Evolutionary conservation across 2,113 vertebrate genomes (phyloP), one percentile per base, ranked within the genome.

Genomic region (Lontra canadensis): DNA sequence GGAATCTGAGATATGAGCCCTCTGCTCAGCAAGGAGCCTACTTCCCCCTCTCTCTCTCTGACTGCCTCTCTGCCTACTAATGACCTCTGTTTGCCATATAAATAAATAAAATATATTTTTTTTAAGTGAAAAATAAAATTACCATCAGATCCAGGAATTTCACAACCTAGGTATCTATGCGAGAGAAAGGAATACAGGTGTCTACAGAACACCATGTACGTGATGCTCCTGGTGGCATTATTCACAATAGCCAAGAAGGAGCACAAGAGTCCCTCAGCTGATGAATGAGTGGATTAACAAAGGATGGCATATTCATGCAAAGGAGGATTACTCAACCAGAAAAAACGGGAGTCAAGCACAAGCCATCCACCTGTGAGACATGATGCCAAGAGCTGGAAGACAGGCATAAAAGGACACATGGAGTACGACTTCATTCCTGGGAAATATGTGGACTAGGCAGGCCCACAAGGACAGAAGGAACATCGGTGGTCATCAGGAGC

Each of bases 61-160:
- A 17, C 52, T 18, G 52, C 52, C 3, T 55, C 17, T 55, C 52
- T 55, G 52, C 52, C 52, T 55, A 55, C 17, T 55, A 18, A 55
- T 18, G 52, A 55, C 17, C 52, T 55, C 52, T 55, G 52, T 55
- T 17, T 55, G 52, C 52, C 52, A 55, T 18, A 55, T 55, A 55
- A 55, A 55, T 55, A 55, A 55, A 55, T 55, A 55, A 55, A 18
- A 18, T 55, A 52, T 52, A 52, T 52, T 5, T 55, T 18, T 55
- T 55, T 6, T 25, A 39, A 34, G 47, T 25, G 13, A 18, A 15
- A 47, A 7, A 0, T 3, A 3, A 42, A 21, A 34, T 18, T 13
- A 10, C 10, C 13, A 0, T 9, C 0, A 6, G 63, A 29, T 44
- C 36, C 36, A 25, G 39, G 26, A 0, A 12, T 15, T 4, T 3